Evolutionary conservation across 2,888 invertebrate species (phyloP).

Genomic region (Alviniconcha strummeri): DNA sequence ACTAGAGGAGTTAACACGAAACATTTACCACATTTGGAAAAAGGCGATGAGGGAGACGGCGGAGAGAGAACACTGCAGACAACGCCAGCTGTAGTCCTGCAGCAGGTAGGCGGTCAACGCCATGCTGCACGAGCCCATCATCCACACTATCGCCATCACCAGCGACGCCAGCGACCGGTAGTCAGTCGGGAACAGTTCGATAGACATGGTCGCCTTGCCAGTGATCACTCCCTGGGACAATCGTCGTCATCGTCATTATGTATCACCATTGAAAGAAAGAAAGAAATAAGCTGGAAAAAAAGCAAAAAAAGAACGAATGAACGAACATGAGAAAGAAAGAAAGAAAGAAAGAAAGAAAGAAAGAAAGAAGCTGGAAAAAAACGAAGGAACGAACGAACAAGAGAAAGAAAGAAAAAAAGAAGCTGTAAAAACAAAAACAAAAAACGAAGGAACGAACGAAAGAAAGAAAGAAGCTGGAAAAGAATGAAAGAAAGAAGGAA

Average conservation of each 20-base stretch:
- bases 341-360: no score
- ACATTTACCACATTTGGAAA: no score
- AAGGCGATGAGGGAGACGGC: slow-evolving; percentile 13
- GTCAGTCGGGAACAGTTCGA: slow-evolving; percentile 26
- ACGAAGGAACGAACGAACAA: background rate
- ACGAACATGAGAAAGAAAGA: no score
- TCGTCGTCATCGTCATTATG: no score
- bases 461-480: no score
- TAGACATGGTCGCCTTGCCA: slow-evolving; percentile 24
- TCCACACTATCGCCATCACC: slow-evolving; percentile 9
- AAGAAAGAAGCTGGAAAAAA: no score
- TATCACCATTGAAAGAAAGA: no score
- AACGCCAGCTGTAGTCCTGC: slow-evolving; percentile 18
- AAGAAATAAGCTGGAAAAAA: no score
- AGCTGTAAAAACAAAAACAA: background rate
- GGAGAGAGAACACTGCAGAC: slow-evolving; percentile 20
- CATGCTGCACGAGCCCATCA: slow-evolving; percentile 6
- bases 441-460: background rate
- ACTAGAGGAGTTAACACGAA: no score
- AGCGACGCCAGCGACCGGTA: slow-evolving; percentile 8
- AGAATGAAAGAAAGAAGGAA: no score
- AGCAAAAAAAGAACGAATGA: no score
- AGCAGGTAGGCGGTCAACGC: slow-evolving; percentile 9
- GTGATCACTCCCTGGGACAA: slow-evolving; percentile 25
- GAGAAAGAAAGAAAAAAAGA: background rate